phyloP scores from a whole-genome alignment of 2,888 invertebrate species.

The Sminthurides aquaticus region DNA sequence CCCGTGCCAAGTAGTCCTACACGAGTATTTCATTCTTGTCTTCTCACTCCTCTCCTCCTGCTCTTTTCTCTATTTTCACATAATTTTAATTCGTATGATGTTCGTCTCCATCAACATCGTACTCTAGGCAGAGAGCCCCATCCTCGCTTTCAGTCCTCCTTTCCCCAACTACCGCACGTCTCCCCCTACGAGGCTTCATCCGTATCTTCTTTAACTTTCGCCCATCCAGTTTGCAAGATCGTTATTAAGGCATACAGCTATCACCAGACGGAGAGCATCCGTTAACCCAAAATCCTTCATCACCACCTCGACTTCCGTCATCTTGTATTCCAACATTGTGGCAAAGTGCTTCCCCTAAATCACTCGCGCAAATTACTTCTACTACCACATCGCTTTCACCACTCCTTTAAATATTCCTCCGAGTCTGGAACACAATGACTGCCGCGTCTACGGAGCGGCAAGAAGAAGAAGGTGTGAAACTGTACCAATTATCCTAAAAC shows the following conservation, averaged over 20 bases:
- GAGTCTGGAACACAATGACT: too few species aligned
- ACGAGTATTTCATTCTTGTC: conserved; percentile 5
- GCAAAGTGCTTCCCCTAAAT: too few species aligned
- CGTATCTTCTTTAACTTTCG: background rate
- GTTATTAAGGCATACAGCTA: background rate
- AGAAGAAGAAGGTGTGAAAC: too few species aligned
- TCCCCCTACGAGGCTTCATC: background rate
- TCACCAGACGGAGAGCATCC: background rate
- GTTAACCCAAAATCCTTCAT: background rate
- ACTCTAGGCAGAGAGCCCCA: background rate
- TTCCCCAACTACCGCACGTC: background rate
- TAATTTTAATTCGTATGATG: background rate
- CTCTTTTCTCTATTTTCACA: background rate
- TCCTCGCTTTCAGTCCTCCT: background rate
- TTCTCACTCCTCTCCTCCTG: conserved; percentile 4
- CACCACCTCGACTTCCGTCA: too few species aligned
- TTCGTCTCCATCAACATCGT: background rate
- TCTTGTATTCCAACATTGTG: too few species aligned
- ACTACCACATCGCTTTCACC: too few species aligned
- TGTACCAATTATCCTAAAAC: too few species aligned
- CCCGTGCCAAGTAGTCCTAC: background rate
- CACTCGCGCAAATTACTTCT: too few species aligned
- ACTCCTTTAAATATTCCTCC: too few species aligned
- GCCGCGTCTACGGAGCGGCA: too few species aligned
- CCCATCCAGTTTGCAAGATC: background rate